Evolutionary conservation across 1,140 invertebrate species (phyloP).

Genomic region (Drosophila parabipectinata): DNA sequence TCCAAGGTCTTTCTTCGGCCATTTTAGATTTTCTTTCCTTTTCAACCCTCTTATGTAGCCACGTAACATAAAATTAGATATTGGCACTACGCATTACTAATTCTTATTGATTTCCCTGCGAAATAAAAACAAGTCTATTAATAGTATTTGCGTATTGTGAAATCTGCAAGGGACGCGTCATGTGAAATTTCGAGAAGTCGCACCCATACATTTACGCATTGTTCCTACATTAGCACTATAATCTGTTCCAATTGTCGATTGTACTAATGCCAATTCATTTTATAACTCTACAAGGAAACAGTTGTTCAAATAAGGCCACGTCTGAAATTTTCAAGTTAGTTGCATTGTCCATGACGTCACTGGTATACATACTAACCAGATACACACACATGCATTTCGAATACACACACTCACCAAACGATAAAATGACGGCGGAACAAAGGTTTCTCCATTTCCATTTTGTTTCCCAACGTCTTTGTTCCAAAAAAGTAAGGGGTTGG

Average conservation of each 20-base stretch:
- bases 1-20: constrained; percentile 27
- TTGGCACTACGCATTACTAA: constrained; percentile 27
- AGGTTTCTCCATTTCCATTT: constrained; percentile 29
- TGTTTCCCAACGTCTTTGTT: constrained; percentile 20
- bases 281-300: neutral
- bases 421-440: constrained; percentile 36
- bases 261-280: neutral
- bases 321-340: constrained; percentile 17
- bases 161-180: constrained; percentile 22
- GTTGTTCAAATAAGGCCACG: constrained; percentile 3
- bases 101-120: constrained; percentile 8
- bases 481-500: neutral
- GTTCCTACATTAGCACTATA: neutral
- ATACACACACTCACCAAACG: constrained; percentile 5
- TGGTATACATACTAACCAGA: constrained; percentile 16
- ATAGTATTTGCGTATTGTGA: constrained; percentile 32
- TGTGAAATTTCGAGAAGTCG: constrained; percentile 20
- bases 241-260: neutral
- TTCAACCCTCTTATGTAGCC: constrained; percentile 15
- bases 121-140: constrained; percentile 27
- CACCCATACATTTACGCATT: neutral
- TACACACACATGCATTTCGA: neutral
- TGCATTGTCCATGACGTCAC: constrained; percentile 17
- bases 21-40: constrained; percentile 23
- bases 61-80: constrained; percentile 2